Evolutionary conservation across 2,888 invertebrate genomes (phyloP).

Genomic region (Nemurella pictetii): DNA sequence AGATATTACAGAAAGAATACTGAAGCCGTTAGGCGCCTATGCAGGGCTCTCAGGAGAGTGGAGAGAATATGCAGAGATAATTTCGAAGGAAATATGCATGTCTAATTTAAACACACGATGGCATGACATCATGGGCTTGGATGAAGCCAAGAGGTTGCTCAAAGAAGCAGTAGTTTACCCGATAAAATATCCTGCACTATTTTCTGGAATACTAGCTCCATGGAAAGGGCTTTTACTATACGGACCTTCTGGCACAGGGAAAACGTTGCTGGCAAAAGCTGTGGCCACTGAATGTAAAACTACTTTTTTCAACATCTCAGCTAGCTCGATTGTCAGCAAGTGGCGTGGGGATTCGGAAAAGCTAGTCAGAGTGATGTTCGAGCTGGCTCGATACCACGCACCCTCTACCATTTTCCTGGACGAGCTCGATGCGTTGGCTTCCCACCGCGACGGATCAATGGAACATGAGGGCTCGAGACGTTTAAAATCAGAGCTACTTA

Average conservation of each 20-base stretch:
- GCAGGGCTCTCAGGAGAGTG: conserved; percentile 58
- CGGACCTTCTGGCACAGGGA: conserved; percentile 83
- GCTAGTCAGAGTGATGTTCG: conserved; percentile 84
- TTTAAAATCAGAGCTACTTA: conserved; percentile 85
- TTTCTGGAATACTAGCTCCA: conserved; percentile 69
- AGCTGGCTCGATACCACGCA: conserved; percentile 79
- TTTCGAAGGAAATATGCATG: conserved; percentile 68
- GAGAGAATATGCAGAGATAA: conserved; percentile 65
- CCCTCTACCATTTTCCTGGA: conserved; percentile 93
- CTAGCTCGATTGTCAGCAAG: conserved; percentile 89
- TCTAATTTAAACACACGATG: conserved; percentile 71
- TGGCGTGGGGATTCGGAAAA: conserved; percentile 97
- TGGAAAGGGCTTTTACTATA: conserved; percentile 83
- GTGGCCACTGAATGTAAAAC: conserved; percentile 77
- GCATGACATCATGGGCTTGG: conserved; percentile 79
- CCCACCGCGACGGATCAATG: conserved; percentile 58
- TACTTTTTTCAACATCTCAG: conserved; percentile 89
- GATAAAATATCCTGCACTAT: conserved; percentile 71
- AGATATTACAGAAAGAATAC: conserved; percentile 43
- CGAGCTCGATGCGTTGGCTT: conserved; percentile 85
- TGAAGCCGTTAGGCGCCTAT: conserved; percentile 49
- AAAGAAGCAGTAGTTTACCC: conserved; percentile 88
- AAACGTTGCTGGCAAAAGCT: conserved; percentile 87
- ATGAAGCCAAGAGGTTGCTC: conserved; percentile 71
- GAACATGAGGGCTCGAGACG: conserved; percentile 87